These are phyloP conservation scores for Microcebus lehilahytsara DNA, from an alignment of 2,113 vertebrate species.

Conservation along the genomic window DNA sequence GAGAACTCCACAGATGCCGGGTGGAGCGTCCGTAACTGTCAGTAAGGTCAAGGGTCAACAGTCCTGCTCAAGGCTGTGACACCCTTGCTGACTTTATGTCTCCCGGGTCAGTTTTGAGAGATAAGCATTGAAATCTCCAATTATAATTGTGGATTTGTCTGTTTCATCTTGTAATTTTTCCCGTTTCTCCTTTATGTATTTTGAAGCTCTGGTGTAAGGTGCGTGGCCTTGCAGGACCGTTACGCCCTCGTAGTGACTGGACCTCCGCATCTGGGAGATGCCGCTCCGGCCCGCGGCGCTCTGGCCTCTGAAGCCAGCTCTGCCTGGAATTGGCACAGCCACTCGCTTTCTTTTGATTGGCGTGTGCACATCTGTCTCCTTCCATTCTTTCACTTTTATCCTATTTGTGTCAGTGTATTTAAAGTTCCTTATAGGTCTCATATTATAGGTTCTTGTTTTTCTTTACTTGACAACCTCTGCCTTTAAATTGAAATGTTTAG, in stretches of 20 bases:
- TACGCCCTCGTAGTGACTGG: too few relatives aligned
- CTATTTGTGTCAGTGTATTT: accelerated
- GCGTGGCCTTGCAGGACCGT: too few relatives aligned
- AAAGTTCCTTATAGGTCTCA: not conserved
- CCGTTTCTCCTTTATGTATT: accelerated
- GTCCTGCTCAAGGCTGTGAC: accelerated
- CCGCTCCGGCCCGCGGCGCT: too few relatives aligned
- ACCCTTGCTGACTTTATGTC: not conserved
- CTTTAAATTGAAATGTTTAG: not conserved
- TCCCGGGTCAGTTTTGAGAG: not conserved
- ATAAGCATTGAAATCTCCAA: accelerated
- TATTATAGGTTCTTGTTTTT: not conserved
- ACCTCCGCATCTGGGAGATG: accelerated
- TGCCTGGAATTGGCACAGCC: not conserved
- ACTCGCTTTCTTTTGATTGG: too few relatives aligned
- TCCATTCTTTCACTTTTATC: not conserved
- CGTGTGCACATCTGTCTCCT: accelerated
- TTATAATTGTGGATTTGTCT: accelerated
- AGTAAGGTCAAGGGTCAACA: accelerated
- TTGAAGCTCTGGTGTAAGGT: not conserved
- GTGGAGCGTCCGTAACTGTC: accelerated
- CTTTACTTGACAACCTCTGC: not conserved
- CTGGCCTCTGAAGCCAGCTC: not conserved
- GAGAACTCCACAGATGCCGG: accelerated
- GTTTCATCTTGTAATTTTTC: accelerated